phyloP scores from a whole-genome alignment of 2,797 vertebrate species.

The Pygocentrus nattereri region DNA sequence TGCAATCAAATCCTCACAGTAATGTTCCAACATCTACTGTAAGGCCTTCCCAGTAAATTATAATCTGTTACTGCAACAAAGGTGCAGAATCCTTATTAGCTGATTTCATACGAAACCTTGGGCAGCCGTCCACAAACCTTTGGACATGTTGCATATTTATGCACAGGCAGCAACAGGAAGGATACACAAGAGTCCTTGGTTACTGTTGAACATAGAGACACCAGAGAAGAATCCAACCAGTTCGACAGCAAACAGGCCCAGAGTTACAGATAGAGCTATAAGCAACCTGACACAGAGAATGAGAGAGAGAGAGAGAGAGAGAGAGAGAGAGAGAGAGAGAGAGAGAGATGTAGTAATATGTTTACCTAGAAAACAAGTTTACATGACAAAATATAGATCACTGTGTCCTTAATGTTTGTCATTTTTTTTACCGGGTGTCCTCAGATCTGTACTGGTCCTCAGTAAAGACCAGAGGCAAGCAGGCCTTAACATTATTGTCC shows the following conservation, averaged over 20 bases:
- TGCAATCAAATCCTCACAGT: too few species aligned
- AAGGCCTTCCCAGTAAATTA: too few species aligned
- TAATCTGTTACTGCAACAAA: too few species aligned
- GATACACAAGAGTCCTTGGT: conserved; percentile 92
- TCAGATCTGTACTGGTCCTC: conserved; percentile 80
- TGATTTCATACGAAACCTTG: too few species aligned
- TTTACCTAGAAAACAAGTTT: too few species aligned
- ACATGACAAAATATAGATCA: not conserved
- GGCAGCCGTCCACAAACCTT: too few species aligned
- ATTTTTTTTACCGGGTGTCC: conserved; percentile 80
- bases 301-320: not conserved
- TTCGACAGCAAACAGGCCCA: conserved; percentile 86
- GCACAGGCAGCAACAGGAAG: conserved; percentile 63
- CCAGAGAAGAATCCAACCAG: conserved; percentile 89
- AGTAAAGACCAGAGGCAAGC: conserved; percentile 84
- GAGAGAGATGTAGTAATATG: not conserved
- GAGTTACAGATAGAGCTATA: conserved; percentile 83
- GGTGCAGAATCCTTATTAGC: too few species aligned
- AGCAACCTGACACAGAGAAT: conserved; percentile 79
- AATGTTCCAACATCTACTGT: too few species aligned
- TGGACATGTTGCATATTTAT: not conserved
- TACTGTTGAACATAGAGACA: conserved; percentile 91
- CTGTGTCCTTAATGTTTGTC: not conserved
- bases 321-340: conserved; percentile 11
- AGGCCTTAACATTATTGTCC: conserved; percentile 88